Conservation (phyloP, 2,797 vertebrate genomes). For the Cyprinodon diabolis region DNA sequence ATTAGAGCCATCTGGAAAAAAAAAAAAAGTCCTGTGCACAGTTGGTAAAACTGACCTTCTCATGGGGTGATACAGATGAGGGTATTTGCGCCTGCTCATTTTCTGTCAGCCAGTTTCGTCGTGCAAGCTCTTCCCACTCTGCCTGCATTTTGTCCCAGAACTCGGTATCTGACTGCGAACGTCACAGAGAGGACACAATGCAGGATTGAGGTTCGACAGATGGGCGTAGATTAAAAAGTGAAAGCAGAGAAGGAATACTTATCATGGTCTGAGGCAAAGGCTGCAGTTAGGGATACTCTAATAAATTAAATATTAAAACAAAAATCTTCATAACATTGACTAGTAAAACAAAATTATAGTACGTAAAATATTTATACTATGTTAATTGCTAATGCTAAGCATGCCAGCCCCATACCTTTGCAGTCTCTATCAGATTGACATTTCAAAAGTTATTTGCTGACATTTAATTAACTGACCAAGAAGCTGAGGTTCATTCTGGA, state of each 20-base stretch:
- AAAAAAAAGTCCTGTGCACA: background rate
- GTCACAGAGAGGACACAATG: conserved; percentile 13
- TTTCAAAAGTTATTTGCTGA: conserved; percentile 43
- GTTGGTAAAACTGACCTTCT: conserved; percentile 85
- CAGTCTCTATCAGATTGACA: conserved; percentile 34
- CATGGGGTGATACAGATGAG: conserved; percentile 88
- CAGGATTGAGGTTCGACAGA: conserved; percentile 10
- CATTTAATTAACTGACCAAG: conserved; percentile 43
- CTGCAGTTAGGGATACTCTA: conserved; percentile 16
- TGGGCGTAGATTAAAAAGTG: background rate
- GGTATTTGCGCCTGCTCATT: conserved; percentile 85
- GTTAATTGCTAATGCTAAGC: background rate
- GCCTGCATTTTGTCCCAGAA: conserved; percentile 99
- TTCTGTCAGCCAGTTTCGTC: conserved; percentile 97
- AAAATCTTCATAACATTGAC: background rate
- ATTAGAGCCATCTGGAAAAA: conserved; percentile 6
- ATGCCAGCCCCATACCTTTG: background rate
- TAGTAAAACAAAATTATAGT: too few relatives aligned
- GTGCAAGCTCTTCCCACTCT: conserved; percentile 98
- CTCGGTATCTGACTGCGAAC: conserved; percentile 93
- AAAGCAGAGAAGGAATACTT: conserved; percentile 40
- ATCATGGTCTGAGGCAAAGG: conserved; percentile 33
- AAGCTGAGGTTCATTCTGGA: conserved; percentile 24
- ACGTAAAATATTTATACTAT: background rate
- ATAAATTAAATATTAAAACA: background rate